Evolutionary conservation across 2,113 vertebrate genomes (phyloP), one percentile per base, ranked within the genome.

Genomic region (Gallinago media): DNA sequence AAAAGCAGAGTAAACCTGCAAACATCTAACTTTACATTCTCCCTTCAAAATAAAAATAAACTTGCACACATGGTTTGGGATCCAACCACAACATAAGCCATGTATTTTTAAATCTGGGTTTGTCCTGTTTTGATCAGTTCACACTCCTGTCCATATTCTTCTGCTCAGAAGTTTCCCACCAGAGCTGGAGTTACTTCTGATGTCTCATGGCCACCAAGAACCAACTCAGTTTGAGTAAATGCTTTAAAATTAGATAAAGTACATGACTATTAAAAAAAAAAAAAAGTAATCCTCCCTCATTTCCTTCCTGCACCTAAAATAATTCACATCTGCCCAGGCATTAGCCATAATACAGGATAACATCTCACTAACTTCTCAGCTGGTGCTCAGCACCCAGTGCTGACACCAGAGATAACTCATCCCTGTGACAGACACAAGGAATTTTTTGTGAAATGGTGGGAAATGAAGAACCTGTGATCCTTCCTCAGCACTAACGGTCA

Each of bases 381-480:
- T 42, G 3, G 3, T 15, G 47, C 70, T 34, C 54, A 32, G 52
- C 1, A 25, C 26, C 46, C 31, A 44, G 27, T 72, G 34, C 3
- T 72, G 59, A 32, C 55, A 22, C 47, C 22, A 26, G 38, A 56
- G 25, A 25, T 4, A 71, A 31, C 26, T 49, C 52, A 77, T 7
- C 46, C 36, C 22, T 54, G 20, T 1, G 5, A 40, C 3, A 6
- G 68, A 44, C 1, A 20, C 3, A 29, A 66, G 36, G 46, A 10
- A 42, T 9, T n/a, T 47, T 34, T 31, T 34, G 17, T n/a, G 15
- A 84, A 85, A 63, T 2, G 8, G 21, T 40, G 20, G 67, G 49
- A 93, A 94, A 81, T 49, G 2, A 81, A 89, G 49, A 77, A 46
- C 25, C n/a, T 7, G 0, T 0, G 0, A 34, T 12, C 34, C 47